Conservation (phyloP, 2,888 invertebrate genomes). For the Hirudinaria manillensis region DNA sequence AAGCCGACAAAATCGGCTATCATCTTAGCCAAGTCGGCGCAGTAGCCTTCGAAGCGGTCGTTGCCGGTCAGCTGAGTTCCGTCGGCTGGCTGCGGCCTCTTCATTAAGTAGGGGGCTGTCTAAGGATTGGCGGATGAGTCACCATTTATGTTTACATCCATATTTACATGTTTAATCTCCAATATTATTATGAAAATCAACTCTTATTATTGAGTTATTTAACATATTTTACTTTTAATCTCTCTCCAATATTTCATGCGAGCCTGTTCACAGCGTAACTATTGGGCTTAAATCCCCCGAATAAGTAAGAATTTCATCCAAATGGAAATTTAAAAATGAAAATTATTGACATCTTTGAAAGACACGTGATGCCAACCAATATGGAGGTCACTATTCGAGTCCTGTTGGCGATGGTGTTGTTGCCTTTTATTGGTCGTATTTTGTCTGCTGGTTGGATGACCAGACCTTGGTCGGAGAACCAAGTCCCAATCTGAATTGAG, state of each 20-base stretch:
- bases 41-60: slow-evolving; percentile 62
- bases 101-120: slow-evolving; percentile 48
- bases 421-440: slow-evolving; percentile 35
- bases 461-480: slow-evolving; percentile 35
- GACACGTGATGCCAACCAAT: slow-evolving; percentile 39
- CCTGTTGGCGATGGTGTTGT: slow-evolving; percentile 57
- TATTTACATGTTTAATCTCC: too few relatives aligned
- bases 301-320: too few relatives aligned
- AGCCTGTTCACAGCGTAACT: too few relatives aligned
- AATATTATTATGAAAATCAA: too few relatives aligned
- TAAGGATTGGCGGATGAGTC: slow-evolving; percentile 36
- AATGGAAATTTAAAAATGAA: too few relatives aligned
- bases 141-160: too few relatives aligned
- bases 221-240: too few relatives aligned
- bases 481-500: slow-evolving; percentile 36
- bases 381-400: slow-evolving; percentile 45
- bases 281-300: too few relatives aligned
- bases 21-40: slow-evolving; percentile 54
- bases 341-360: too few relatives aligned
- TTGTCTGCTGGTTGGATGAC: slow-evolving; percentile 33
- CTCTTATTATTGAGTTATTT: too few relatives aligned
- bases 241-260: too few relatives aligned
- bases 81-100: slow-evolving; percentile 40
- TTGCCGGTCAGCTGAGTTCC: slow-evolving; percentile 59
- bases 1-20: slow-evolving; percentile 51